A percentile compares a stretch with the other conserved stretches of the same genome.
Evolutionary conservation across 2,797 vertebrate genomes (phyloP).

Genomic region (Hippocampus kuda): DNA sequence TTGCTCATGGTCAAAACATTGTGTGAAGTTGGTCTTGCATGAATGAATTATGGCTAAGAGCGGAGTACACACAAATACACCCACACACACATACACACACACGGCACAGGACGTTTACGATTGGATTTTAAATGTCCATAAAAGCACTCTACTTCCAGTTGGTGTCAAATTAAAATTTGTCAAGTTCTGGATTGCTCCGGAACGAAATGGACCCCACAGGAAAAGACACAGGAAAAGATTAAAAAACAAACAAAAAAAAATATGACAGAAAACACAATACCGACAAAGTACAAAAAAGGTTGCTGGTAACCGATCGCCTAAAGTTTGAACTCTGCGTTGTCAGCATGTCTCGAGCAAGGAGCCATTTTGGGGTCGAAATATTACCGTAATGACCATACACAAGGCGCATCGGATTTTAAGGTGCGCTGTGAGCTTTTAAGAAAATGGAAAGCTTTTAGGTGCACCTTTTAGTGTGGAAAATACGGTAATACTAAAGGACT

Average conservation of each 20-base stretch:
- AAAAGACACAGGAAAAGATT: background rate
- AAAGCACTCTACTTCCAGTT: background rate
- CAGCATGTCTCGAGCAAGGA: too few species aligned
- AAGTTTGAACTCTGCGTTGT: too few species aligned
- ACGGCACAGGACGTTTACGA: background rate
- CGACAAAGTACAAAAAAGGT: too few species aligned
- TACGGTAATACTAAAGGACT: background rate
- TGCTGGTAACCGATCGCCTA: too few species aligned
- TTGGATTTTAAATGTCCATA: background rate
- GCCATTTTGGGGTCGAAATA: too few species aligned
- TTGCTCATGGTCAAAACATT: constrained; percentile 32
- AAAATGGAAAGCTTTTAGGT: too few species aligned
- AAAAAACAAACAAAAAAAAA: too few species aligned
- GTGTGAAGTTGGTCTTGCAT: constrained; percentile 47
- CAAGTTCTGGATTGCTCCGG: background rate
- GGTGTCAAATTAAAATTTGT: background rate
- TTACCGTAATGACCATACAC: too few species aligned
- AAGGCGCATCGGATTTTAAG: too few species aligned
- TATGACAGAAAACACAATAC: too few species aligned
- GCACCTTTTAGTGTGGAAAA: too few species aligned
- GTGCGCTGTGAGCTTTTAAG: too few species aligned
- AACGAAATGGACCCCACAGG: background rate
- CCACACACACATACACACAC: background rate
- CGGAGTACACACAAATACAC: constrained; percentile 23
- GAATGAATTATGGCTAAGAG: constrained; percentile 47